Evolutionary conservation across 2,888 invertebrate species (phyloP).

Genomic region (Drosophila neotestacea): DNA sequence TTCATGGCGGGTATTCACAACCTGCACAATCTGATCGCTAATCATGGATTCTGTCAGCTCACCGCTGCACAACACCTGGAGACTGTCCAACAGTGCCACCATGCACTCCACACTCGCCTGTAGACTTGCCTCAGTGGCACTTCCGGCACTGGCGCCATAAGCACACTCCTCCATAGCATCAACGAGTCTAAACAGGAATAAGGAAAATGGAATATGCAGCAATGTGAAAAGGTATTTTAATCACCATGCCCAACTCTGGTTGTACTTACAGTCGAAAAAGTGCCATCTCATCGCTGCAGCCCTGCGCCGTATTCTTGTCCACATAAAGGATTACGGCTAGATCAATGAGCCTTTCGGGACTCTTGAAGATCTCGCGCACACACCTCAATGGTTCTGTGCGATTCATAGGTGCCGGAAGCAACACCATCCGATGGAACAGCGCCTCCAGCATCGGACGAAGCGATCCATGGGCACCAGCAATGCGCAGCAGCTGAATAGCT

Average conservation of each 20-base stretch:
- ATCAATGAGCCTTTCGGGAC: constrained; percentile 92
- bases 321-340: constrained; percentile 88
- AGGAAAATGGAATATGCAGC: neutral
- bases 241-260: too few relatives aligned
- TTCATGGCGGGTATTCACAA: constrained; percentile 89
- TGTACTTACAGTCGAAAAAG: constrained; percentile 89
- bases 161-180: constrained; percentile 97
- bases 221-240: neutral
- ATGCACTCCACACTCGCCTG: constrained; percentile 93
- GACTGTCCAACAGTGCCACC: constrained; percentile 92
- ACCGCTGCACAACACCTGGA: constrained; percentile 93
- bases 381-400: constrained; percentile 94
- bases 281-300: constrained; percentile 92
- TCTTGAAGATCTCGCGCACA: constrained; percentile 89
- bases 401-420: constrained; percentile 94
- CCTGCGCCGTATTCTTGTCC: constrained; percentile 88
- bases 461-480: constrained; percentile 95
- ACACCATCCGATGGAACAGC: constrained; percentile 95
- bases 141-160: constrained; percentile 88
- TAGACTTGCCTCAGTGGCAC: constrained; percentile 91
- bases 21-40: constrained; percentile 86
- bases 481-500: constrained; percentile 93
- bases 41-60: constrained; percentile 88
- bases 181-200: constrained; percentile 89
- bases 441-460: constrained; percentile 96